Evolutionary conservation across 2,113 vertebrate species (phyloP).

Genomic region (Xenopus borealis): DNA sequence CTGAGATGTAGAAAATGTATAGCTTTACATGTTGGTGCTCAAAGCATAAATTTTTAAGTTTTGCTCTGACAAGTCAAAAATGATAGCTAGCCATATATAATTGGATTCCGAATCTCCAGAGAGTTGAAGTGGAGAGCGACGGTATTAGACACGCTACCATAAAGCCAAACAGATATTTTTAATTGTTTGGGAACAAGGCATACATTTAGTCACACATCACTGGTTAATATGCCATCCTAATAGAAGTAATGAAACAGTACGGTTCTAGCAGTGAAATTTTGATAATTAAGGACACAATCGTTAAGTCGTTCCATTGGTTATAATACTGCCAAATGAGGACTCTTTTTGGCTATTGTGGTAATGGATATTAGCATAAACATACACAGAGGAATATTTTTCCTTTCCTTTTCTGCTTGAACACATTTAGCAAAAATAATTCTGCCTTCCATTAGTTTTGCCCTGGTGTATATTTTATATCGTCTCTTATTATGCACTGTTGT

Average conservation of each 20-base stretch:
- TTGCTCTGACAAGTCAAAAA: slow-evolving; percentile 72
- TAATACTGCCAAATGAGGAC: not conserved
- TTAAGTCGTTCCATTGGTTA: not conserved
- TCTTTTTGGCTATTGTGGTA: not conserved
- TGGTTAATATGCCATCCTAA: slow-evolving; percentile 66
- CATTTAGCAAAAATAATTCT: too few relatives aligned
- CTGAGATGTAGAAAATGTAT: slow-evolving; percentile 41
- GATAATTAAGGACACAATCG: not conserved
- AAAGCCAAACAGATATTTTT: slow-evolving; percentile 71
- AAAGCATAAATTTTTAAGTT: slow-evolving; percentile 68
- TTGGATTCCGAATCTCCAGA: slow-evolving; percentile 73
- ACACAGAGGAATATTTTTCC: not conserved
- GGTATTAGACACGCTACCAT: slow-evolving; percentile 58
- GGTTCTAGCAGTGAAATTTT: slow-evolving; percentile 2
- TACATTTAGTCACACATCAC: slow-evolving; percentile 65
- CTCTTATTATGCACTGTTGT: not conserved
- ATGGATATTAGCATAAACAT: not conserved
- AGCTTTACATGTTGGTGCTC: slow-evolving; percentile 54
- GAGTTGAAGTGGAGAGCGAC: not conserved
- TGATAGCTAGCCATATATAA: slow-evolving; percentile 76
- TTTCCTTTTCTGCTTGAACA: not conserved
- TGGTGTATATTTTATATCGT: too few relatives aligned
- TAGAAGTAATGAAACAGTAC: slow-evolving; percentile 55
- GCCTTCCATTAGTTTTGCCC: too few relatives aligned
- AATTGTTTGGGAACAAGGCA: slow-evolving; percentile 64